These are phyloP conservation scores for Salvelinus sp. DNA, from an alignment of 2,113 vertebrate genomes.

Conservation along the genomic window DNA sequence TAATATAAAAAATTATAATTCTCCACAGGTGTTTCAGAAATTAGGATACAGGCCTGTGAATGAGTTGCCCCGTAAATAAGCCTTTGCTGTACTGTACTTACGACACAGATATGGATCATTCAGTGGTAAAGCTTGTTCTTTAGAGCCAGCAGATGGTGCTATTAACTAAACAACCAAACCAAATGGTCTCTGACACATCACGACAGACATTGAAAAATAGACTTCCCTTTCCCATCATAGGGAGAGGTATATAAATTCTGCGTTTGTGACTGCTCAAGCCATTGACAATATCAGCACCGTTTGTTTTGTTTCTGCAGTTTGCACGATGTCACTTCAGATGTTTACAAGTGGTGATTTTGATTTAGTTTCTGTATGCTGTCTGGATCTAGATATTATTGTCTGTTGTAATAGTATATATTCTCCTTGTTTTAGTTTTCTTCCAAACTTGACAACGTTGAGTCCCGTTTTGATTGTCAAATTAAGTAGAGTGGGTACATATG, in stretches of 20 bases:
- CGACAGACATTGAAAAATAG: neutral
- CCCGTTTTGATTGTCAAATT: conserved; percentile 9
- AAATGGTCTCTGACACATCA: neutral
- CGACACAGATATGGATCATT: neutral
- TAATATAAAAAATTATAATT: too few relatives aligned
- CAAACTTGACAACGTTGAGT: conserved; percentile 17
- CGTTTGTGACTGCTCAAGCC: conserved; percentile 14
- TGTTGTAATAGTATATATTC: conserved; percentile 36
- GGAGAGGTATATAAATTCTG: neutral
- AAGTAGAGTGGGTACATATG: neutral
- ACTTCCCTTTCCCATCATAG: neutral
- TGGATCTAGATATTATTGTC: conserved; percentile 17
- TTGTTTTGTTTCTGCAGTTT: conserved; percentile 57
- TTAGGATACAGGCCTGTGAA: neutral
- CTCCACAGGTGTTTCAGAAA: neutral
- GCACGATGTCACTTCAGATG: conserved; percentile 42
- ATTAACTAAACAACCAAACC: conserved; percentile 42
- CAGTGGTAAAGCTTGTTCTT: neutral
- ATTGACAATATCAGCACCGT: conserved; percentile 39
- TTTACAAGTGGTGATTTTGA: conserved; percentile 1
- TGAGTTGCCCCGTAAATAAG: neutral
- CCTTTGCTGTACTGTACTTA: neutral
- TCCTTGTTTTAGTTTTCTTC: neutral
- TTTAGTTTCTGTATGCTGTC: neutral
- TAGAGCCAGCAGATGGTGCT: conserved; percentile 66